Conservation (phyloP, 1,140 invertebrate species). For the Radopholus similis region DNA sequence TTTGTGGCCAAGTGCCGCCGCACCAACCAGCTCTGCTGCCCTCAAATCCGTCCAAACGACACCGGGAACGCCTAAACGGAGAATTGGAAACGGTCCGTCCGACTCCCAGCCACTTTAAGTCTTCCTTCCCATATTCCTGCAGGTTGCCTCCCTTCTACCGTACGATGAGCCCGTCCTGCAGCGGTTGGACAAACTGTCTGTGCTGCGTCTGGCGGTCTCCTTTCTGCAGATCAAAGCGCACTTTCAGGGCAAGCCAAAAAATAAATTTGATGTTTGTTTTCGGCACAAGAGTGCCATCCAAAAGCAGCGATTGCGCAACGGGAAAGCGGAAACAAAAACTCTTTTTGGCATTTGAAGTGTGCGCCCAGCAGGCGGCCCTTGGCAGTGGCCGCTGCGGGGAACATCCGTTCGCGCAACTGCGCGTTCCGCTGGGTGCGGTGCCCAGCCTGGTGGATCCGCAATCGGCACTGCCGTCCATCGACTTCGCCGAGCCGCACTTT, state of each 20-base stretch:
- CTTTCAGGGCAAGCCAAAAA: conserved; percentile 78
- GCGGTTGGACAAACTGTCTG: conserved; percentile 94
- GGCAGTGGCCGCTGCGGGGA: conserved; percentile 1
- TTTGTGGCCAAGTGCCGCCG: conserved; percentile 14
- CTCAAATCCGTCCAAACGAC: conserved; percentile 93
- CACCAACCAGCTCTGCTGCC: background rate
- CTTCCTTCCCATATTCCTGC: background rate
- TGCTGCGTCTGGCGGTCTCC: conserved; percentile 90
- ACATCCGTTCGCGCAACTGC: conserved; percentile 27
- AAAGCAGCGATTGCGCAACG: background rate
- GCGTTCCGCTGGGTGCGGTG: conserved; percentile 13
- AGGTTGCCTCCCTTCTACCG: conserved; percentile 86
- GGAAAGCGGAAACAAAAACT: conserved; percentile 3
- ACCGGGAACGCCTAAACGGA: conserved; percentile 91
- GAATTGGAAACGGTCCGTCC: conserved; percentile 77
- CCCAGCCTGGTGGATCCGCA: conserved; percentile 35
- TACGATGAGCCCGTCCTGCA: conserved; percentile 97
- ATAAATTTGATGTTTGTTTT: too few relatives aligned
- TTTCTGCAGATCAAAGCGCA: conserved; percentile 97
- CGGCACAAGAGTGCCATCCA: background rate
- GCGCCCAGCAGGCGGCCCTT: conserved; percentile 1
- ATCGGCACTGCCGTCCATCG: conserved; percentile 27
- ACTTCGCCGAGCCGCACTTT: conserved; percentile 30
- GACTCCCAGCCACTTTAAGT: background rate
- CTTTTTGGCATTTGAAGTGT: conserved; percentile 12